Percentiles rank a stretch among this genome's conserved stretches.
Conservation (phyloP, 1,140 invertebrate genomes). For the Rhagoletis pomonella region DNA sequence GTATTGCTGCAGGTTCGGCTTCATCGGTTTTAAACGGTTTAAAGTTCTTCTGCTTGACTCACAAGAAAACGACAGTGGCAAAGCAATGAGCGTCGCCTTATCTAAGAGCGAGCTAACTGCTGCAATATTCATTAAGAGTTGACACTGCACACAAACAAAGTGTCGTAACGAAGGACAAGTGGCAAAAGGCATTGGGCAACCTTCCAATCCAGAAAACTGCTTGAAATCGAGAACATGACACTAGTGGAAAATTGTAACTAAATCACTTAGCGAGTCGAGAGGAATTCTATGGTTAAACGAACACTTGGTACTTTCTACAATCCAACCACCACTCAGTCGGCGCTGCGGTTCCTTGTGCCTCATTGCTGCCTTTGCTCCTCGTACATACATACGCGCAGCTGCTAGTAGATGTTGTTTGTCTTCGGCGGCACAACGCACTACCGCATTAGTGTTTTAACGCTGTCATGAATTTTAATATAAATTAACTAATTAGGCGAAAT, state of each 20-base stretch:
- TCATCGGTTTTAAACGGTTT: background rate
- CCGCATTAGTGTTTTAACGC: conserved; percentile 36
- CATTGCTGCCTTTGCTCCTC: conserved; percentile 1
- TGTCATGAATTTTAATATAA: conserved; percentile 53
- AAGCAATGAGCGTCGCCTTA: background rate
- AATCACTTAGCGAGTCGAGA: conserved; percentile 48
- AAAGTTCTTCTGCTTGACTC: background rate
- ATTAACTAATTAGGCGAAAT: conserved; percentile 52
- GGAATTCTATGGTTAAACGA: conserved; percentile 42
- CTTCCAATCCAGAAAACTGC: background rate
- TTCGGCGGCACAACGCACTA: background rate
- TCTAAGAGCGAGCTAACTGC: conserved; percentile 31
- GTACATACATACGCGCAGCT: too few relatives aligned
- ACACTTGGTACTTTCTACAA: conserved; percentile 32
- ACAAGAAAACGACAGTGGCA: background rate
- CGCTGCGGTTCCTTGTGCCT: background rate
- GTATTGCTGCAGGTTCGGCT: background rate
- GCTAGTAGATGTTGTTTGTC: background rate
- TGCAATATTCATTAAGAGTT: conserved; percentile 52
- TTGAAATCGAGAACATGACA: conserved; percentile 12
- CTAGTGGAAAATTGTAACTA: conserved; percentile 44
- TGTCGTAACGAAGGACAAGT: conserved; percentile 15
- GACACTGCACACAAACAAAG: conserved; percentile 26
- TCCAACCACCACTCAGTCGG: background rate
- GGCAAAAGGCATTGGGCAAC: conserved; percentile 13